These are phyloP conservation scores for Arctia plantaginis DNA, from an alignment of 2,888 invertebrate genomes.

Conservation along the genomic window DNA sequence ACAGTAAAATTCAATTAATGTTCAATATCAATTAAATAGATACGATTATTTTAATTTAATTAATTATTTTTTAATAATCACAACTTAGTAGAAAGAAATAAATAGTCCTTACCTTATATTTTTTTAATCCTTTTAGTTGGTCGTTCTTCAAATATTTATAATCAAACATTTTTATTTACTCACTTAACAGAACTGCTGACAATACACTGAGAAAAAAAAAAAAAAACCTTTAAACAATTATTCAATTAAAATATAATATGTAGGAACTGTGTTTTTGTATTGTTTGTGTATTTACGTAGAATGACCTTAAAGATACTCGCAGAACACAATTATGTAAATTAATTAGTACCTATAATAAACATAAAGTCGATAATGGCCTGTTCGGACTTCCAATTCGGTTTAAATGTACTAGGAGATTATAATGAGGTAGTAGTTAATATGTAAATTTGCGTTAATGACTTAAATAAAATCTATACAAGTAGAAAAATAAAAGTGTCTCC, in stretches of 20 bases:
- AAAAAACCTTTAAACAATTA: neutral
- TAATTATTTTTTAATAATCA: neutral
- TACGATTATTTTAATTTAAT: no score
- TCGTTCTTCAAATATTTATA: slow-evolving; percentile 92
- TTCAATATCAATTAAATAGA: neutral
- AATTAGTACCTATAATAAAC: neutral
- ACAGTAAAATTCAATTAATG: neutral
- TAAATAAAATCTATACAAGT: no score
- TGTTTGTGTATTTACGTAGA: neutral
- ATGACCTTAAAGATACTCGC: neutral
- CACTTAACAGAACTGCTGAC: neutral
- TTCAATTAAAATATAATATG: neutral
- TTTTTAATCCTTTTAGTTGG: slow-evolving; percentile 96
- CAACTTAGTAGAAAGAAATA: neutral
- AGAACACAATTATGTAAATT: neutral
- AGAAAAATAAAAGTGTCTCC: no score
- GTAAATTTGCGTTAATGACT: no score
- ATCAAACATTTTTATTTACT: slow-evolving; percentile 76
- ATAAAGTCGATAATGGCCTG: neutral
- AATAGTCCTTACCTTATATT: slow-evolving; percentile 90
- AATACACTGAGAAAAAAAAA: neutral
- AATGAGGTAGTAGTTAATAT: neutral
- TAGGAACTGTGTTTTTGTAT: neutral
- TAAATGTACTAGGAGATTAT: slow-evolving; percentile 7
- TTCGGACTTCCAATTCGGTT: neutral